These are phyloP conservation scores for Chloroceryle amazona DNA, from an alignment of 2,797 vertebrate species.

Conservation along the genomic window DNA sequence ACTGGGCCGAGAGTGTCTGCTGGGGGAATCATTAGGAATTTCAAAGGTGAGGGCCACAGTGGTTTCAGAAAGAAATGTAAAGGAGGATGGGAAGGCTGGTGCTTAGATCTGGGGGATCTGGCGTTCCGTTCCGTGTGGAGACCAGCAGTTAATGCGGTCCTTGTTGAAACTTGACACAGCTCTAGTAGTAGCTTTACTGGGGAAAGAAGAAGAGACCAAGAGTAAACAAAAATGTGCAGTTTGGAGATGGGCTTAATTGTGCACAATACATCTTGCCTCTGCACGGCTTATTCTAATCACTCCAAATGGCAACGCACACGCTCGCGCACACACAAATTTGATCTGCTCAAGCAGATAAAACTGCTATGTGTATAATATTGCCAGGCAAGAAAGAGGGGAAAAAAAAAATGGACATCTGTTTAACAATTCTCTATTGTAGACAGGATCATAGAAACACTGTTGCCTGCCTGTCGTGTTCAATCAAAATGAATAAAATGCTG, in stretches of 20 bases:
- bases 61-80: slow-evolving; percentile 48
- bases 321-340: slow-evolving; percentile 42
- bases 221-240: slow-evolving; percentile 78
- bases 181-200: slow-evolving; percentile 78
- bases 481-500: slow-evolving; percentile 73
- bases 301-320: slow-evolving; percentile 56
- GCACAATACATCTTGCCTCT: slow-evolving; percentile 69
- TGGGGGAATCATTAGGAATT: slow-evolving; percentile 9
- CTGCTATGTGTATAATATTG: slow-evolving; percentile 68
- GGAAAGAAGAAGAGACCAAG: slow-evolving; percentile 62
- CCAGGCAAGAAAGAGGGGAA: slow-evolving; percentile 20
- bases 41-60: background rate
- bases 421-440: slow-evolving; percentile 82
- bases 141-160: slow-evolving; percentile 61
- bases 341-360: slow-evolving; percentile 81
- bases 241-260: slow-evolving; percentile 78
- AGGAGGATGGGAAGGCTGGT: slow-evolving; percentile 1
- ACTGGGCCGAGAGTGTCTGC: background rate
- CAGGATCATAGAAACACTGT: slow-evolving; percentile 59
- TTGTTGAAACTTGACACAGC: slow-evolving; percentile 80
- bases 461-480: slow-evolving; percentile 74
- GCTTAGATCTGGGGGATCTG: slow-evolving; percentile 41
- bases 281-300: slow-evolving; percentile 74
- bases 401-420: slow-evolving; percentile 69
- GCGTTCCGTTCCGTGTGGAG: slow-evolving; percentile 70